Evolutionary conservation across 2,888 invertebrate species (phyloP).

Genomic region (Leptodirus hochenwartii): DNA sequence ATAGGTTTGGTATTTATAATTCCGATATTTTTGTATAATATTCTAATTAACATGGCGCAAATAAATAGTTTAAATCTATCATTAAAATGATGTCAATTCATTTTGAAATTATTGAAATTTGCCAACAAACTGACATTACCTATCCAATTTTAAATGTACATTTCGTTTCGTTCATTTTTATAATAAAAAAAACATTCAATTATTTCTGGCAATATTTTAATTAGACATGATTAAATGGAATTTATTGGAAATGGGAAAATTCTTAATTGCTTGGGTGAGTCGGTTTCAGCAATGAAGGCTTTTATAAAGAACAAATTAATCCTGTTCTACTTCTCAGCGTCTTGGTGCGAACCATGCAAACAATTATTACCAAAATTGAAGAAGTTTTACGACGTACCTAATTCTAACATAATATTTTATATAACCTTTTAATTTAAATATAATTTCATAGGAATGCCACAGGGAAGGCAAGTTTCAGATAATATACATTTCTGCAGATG

Average conservation of each 20-base stretch:
- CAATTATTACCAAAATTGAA: constrained; percentile 16
- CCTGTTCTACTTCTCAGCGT: constrained; percentile 17
- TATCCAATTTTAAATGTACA: too few relatives aligned
- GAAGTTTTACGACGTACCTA: constrained; percentile 15
- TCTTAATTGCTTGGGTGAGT: constrained; percentile 8
- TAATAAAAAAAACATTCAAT: constrained; percentile 6
- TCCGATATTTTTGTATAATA: too few relatives aligned
- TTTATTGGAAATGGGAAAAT: constrained; percentile 7
- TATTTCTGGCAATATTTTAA: neutral
- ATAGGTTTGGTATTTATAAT: too few relatives aligned
- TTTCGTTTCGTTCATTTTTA: constrained; percentile 3
- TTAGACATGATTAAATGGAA: constrained; percentile 6
- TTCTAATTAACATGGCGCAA: too few relatives aligned
- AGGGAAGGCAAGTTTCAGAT: constrained; percentile 15
- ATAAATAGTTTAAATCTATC: too few relatives aligned
- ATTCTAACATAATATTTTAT: neutral
- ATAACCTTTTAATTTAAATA: neutral
- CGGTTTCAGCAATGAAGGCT: constrained; percentile 11
- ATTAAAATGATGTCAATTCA: too few relatives aligned
- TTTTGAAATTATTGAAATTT: constrained; percentile 3
- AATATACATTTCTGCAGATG: constrained; percentile 16
- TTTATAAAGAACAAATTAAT: constrained; percentile 15
- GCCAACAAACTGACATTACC: too few relatives aligned
- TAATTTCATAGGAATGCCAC: constrained; percentile 12
- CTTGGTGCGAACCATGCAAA: constrained; percentile 14